Percentiles rank a stretch among this genome's conserved stretches.
Conservation (phyloP, 2,113 vertebrate genomes). For the Phyllostomus hastatus region DNA sequence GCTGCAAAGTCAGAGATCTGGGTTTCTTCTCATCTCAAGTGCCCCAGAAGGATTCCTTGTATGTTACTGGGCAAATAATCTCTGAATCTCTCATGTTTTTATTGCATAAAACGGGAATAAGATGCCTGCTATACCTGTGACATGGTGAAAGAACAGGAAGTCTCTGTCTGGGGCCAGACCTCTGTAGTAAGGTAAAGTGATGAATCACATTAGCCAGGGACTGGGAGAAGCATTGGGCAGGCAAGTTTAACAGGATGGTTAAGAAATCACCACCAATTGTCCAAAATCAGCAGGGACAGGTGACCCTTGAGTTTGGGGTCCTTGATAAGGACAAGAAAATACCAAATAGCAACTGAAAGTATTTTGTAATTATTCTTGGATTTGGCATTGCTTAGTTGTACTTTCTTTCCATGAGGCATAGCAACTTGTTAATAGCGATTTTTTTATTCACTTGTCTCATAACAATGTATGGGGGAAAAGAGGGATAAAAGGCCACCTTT, state of each 20-base stretch:
- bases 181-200: rapidly evolving
- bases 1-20: not conserved
- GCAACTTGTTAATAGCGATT: not conserved
- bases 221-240: not conserved
- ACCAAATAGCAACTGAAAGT: not conserved
- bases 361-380: not conserved
- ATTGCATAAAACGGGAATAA: not conserved
- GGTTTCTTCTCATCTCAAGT: not conserved
- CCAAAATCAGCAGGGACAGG: not conserved
- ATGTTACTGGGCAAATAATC: not conserved
- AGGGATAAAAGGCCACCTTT: not conserved
- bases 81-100: not conserved
- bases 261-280: not conserved
- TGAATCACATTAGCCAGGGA: too few relatives aligned
- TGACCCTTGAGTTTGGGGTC: not conserved
- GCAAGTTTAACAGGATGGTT: not conserved
- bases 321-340: not conserved
- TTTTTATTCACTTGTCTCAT: not conserved
- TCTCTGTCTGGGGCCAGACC: not conserved
- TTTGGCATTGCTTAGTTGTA: not conserved
- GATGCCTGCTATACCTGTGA: not conserved
- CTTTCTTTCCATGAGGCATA: not conserved
- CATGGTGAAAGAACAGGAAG: not conserved
- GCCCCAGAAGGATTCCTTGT: not conserved
- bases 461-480: not conserved